Evolutionary conservation across 2,113 vertebrate genomes (phyloP).

Genomic region (Callithrix jacchus): DNA sequence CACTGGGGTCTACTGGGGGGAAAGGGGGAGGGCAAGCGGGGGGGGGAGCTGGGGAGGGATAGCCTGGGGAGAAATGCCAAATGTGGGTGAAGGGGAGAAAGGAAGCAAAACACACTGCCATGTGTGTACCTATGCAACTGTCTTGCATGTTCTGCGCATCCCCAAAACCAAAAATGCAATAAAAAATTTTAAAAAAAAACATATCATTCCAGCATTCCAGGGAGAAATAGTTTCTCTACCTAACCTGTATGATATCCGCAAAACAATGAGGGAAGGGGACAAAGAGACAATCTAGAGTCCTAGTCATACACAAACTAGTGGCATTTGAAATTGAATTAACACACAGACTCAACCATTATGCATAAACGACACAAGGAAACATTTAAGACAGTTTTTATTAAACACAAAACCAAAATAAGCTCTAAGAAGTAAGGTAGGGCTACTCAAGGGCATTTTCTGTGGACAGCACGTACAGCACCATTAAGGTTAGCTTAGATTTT

Average conservation of each 20-base stretch:
- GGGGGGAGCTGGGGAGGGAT: too few relatives aligned
- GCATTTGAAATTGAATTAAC: neutral
- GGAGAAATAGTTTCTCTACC: conserved; percentile 1
- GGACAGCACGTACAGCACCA: conserved; percentile 49
- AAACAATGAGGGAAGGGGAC: neutral
- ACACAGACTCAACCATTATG: neutral
- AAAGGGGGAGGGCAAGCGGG: too few relatives aligned
- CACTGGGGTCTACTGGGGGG: too few relatives aligned
- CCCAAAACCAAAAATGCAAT: too few relatives aligned
- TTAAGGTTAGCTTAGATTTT: conserved; percentile 37
- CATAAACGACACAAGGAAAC: conserved; percentile 59
- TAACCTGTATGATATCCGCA: neutral
- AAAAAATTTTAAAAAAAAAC: too few relatives aligned
- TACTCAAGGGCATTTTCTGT: conserved; percentile 50
- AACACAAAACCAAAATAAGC: conserved; percentile 66
- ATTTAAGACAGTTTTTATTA: conserved; percentile 65
- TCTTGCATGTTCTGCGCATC: too few relatives aligned
- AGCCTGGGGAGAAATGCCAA: too few relatives aligned
- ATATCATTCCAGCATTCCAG: neutral
- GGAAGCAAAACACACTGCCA: too few relatives aligned
- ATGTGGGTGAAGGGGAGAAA: too few relatives aligned
- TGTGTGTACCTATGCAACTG: too few relatives aligned
- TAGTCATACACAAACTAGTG: neutral
- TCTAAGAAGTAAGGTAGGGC: neutral
- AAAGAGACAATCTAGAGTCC: neutral